Conservation (phyloP, 2,888 invertebrate genomes). For the Dysmachus trigonus region DNA sequence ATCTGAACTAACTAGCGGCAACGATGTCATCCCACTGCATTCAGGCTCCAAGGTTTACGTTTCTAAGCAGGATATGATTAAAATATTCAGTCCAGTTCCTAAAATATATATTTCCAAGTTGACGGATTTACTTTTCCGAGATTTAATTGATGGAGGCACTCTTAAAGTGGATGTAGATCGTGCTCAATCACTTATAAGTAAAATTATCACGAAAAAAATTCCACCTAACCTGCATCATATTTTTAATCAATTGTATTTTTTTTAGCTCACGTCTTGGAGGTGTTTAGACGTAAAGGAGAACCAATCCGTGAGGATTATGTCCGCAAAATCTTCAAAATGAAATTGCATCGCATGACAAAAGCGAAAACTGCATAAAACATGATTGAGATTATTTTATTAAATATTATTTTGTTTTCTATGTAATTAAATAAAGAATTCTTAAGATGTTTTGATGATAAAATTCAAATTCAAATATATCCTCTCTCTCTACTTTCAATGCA, state of each 20-base stretch:
- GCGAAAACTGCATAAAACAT: neutral
- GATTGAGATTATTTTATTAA: neutral
- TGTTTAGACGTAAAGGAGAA: slow-evolving; percentile 47
- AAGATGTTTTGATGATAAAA: neutral
- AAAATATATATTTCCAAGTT: slow-evolving; percentile 48
- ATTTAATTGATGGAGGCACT: neutral
- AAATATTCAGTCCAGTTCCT: slow-evolving; percentile 49
- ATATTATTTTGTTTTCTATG: neutral
- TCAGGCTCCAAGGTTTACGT: slow-evolving; percentile 47
- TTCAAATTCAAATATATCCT: neutral
- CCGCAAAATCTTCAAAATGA: slow-evolving; percentile 14
- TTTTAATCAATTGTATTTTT: neutral
- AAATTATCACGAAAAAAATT: neutral
- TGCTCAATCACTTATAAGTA: slow-evolving; percentile 48
- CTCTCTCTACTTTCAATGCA: neutral
- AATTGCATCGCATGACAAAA: slow-evolving; percentile 19
- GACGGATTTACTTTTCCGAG: slow-evolving; percentile 48
- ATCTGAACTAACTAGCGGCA: neutral
- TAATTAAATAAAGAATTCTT: neutral
- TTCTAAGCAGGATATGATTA: slow-evolving; percentile 46
- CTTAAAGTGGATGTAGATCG: slow-evolving; percentile 21
- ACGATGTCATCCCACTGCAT: slow-evolving; percentile 48
- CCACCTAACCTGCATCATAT: neutral
- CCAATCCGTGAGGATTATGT: slow-evolving; percentile 15
- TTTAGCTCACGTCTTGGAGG: slow-evolving; percentile 50